Base-by-base conservation (phyloP, 2,888 invertebrate species). In the Marronus borbonicus region DNA sequence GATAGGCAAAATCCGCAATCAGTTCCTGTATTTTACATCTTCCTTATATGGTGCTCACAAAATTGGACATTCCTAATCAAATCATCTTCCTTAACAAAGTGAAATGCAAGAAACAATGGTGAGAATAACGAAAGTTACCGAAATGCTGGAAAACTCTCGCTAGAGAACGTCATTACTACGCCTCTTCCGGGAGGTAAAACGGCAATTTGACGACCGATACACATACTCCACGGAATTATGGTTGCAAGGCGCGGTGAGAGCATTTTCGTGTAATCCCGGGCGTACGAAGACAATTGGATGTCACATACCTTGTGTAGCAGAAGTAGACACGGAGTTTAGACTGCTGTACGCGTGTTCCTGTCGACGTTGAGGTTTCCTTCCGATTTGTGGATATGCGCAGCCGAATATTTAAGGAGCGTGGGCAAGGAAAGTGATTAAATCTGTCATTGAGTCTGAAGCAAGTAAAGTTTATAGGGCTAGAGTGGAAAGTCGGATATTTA, bases 231-330 rank as follows among this genome's bases (percentile, higher is more conserved):
- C 28, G 28, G 31, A 52, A 68, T 68, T 68, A 68, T 14, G 50
- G 68, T 3, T 24, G 49, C 28, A 28, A 50, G 24, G 68, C 8
- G 50, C 50, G 50, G 68, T 68, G 68, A 68, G 68, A 68, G 68
- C 68, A 52, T 68, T 68, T 52, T 28, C 68, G 49, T 68, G 68
- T 68, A 68, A 68, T 68, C 68, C 24, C 49, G 12, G 28, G 24
- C 68, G 68, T 44, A 8, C 50, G 28, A 28, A 68, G 50, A 68
- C 68, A 50, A 68, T 50, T 68, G 28, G 14, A 17, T 10, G 12
- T 49, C 50, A 12, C 50, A 50, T 68, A 68, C 17, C 10, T 68
- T 24, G 20, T 68, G 68, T 17, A 49, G 4, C 36, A 28, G 31
- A 20, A 31, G 62, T 62, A 24, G 49, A 68, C 68, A 68, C 24